Percentiles rank a stretch among this genome's conserved stretches.
These are phyloP conservation scores for Chironomus tepperi DNA, from an alignment of 1,140 invertebrate genomes.

Conservation along the genomic window DNA sequence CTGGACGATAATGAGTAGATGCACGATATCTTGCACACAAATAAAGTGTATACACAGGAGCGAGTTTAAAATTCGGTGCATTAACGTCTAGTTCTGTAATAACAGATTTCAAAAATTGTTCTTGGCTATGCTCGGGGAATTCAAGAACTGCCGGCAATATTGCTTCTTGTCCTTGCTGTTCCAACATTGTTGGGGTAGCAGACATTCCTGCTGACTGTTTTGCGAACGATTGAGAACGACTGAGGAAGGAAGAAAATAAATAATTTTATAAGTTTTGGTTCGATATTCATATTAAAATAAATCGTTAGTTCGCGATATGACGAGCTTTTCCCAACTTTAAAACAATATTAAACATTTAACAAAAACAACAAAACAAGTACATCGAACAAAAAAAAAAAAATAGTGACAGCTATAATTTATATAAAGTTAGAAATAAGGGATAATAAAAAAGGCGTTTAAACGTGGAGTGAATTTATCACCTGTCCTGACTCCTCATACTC, in stretches of 20 bases:
- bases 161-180: slow-evolving; percentile 66
- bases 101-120: slow-evolving; percentile 77
- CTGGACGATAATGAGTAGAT: slow-evolving; percentile 86
- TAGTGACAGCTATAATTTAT: neutral
- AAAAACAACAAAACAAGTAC: slow-evolving; percentile 25
- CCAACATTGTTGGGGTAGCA: slow-evolving; percentile 28
- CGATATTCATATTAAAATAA: no score
- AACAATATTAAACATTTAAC: no score
- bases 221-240: slow-evolving; percentile 16
- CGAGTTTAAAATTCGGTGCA: slow-evolving; percentile 74
- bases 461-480: slow-evolving; percentile 44
- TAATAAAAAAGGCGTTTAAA: slow-evolving; percentile 24
- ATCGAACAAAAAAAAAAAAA: neutral
- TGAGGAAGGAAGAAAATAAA: slow-evolving; percentile 2
- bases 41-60: slow-evolving; percentile 92
- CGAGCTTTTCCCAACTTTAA: no score
- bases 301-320: no score
- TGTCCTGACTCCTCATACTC: slow-evolving; percentile 54
- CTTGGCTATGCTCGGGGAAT: slow-evolving; percentile 89
- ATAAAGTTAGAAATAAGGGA: no score
- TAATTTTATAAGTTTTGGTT: no score
- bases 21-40: slow-evolving; percentile 85
- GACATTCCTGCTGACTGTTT: slow-evolving; percentile 10
- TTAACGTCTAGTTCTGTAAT: slow-evolving; percentile 81
- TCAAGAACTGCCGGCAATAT: slow-evolving; percentile 90